Evolutionary conservation across 2,888 invertebrate genomes (phyloP).

Genomic region (Apodemia zela): DNA sequence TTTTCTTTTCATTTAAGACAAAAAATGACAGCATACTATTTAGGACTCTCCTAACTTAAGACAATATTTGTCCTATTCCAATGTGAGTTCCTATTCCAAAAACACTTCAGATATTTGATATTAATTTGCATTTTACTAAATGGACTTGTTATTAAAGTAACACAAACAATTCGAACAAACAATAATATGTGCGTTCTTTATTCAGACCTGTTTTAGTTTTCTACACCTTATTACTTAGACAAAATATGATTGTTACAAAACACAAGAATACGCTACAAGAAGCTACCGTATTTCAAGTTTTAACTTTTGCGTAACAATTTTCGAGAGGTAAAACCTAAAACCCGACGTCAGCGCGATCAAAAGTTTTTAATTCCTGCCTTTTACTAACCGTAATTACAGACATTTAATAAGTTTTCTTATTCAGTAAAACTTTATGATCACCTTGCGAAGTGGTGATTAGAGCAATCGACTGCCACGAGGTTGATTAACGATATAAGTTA

Average conservation of each 20-base stretch:
- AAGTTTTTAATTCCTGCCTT: constrained; percentile 44
- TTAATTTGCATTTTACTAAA: too few relatives aligned
- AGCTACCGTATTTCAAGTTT: background rate
- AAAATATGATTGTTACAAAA: background rate
- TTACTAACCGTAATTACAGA: constrained; percentile 31
- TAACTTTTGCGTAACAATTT: constrained; percentile 17
- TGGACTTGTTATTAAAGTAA: too few relatives aligned
- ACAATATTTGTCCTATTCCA: too few relatives aligned
- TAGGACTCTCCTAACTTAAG: too few relatives aligned
- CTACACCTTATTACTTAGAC: background rate
- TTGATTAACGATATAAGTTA: constrained; percentile 11
- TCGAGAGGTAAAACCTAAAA: constrained; percentile 33
- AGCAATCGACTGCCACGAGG: constrained; percentile 23
- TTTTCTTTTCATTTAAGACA: too few relatives aligned
- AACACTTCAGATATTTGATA: too few relatives aligned
- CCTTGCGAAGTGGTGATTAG: constrained; percentile 31
- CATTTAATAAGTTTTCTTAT: constrained; percentile 22
- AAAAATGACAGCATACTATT: too few relatives aligned
- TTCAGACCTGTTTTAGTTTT: background rate
- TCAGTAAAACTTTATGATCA: constrained; percentile 32
- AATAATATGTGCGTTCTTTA: too few relatives aligned
- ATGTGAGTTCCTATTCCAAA: too few relatives aligned
- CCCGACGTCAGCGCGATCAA: constrained; percentile 40
- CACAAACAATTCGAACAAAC: too few relatives aligned
- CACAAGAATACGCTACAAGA: background rate